Evolutionary conservation across 2,797 vertebrate genomes (phyloP).

Genomic region (Xerus rutilus): DNA sequence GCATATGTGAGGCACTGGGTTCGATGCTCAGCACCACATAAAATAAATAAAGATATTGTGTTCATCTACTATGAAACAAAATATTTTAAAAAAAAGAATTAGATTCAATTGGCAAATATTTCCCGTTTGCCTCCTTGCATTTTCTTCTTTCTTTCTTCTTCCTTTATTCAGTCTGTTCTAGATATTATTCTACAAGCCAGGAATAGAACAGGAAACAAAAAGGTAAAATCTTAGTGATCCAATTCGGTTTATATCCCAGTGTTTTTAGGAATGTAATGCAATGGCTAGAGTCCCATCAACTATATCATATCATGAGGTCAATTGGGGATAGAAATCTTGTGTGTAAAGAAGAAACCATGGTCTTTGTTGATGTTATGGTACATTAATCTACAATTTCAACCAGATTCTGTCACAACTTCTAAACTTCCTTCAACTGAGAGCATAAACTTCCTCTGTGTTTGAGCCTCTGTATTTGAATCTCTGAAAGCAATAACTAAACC

Average conservation of each 20-base stretch:
- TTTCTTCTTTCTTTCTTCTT: not conserved
- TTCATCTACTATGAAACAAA: no score
- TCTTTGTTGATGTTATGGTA: not conserved
- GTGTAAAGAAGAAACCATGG: not conserved
- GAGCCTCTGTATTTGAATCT: slow-evolving; percentile 2
- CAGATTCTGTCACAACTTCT: not conserved
- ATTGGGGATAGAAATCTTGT: not conserved
- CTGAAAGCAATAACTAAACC: not conserved
- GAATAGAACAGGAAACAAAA: not conserved
- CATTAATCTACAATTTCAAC: not conserved
- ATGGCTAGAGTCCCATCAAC: not conserved
- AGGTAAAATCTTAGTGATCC: not conserved
- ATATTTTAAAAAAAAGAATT: no score
- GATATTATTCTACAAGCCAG: not conserved
- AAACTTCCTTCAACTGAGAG: not conserved
- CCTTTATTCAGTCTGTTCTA: not conserved
- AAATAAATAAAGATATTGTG: no score
- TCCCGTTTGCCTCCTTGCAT: not conserved
- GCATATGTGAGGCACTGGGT: no score
- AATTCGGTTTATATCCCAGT: not conserved
- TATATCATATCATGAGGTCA: not conserved
- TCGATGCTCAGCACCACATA: no score
- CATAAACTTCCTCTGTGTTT: not conserved
- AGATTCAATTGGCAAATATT: not conserved
- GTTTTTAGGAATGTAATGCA: not conserved